Conservation (phyloP, 2,113 vertebrate genomes). For the Sander vitreus region DNA sequence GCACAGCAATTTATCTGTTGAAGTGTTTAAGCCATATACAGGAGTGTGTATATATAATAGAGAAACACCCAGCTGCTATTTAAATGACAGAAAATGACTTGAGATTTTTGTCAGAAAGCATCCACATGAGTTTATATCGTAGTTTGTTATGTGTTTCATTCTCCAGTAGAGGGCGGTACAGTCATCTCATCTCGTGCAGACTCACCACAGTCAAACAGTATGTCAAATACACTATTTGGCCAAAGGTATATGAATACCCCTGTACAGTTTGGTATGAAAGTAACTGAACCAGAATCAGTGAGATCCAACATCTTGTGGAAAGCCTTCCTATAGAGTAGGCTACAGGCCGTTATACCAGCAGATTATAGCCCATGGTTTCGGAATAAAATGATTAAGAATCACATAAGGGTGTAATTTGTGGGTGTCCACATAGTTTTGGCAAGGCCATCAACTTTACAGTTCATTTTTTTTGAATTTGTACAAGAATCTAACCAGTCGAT, state of each 20-base stretch:
- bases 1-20: too few species aligned
- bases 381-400: neutral
- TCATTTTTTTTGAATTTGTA: neutral
- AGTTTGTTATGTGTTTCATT: neutral
- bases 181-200: neutral
- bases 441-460: neutral
- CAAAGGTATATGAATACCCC: neutral
- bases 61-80: neutral
- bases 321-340: neutral
- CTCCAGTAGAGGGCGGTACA: constrained; percentile 54
- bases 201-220: neutral
- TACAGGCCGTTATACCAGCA: neutral
- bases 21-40: too few species aligned
- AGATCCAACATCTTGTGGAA: neutral
- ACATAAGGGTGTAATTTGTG: neutral
- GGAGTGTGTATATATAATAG: too few species aligned
- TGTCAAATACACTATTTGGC: neutral
- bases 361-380: neutral
- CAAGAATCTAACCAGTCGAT: neutral
- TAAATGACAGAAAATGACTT: neutral
- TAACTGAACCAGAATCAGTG: neutral
- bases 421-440: neutral
- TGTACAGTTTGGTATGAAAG: neutral
- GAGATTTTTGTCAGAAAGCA: too few species aligned
- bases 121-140: too few species aligned